These are phyloP conservation scores for Luscinia megarhynchos DNA, from an alignment of 2,797 vertebrate genomes.

Conservation along the genomic window DNA sequence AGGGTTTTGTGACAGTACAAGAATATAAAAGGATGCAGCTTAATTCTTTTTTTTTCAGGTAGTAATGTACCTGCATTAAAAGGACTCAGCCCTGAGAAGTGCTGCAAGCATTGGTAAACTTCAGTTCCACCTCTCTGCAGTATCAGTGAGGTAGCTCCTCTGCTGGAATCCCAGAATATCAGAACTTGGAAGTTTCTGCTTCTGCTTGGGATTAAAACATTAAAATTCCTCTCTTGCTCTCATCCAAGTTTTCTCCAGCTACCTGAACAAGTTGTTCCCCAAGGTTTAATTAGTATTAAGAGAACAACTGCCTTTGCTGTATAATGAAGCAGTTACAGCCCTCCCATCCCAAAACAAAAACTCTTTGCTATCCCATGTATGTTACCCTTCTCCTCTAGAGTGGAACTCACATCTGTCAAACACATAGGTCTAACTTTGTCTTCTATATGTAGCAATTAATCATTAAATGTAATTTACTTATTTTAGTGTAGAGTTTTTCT, in stretches of 20 bases:
- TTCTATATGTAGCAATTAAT: not conserved
- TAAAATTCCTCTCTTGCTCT: conserved; percentile 4
- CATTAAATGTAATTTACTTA: not conserved
- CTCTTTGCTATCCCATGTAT: not conserved
- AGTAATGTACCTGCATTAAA: not conserved
- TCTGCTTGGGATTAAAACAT: not conserved
- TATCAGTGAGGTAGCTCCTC: not conserved
- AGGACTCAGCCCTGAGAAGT: not conserved
- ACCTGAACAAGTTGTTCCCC: conserved; percentile 14
- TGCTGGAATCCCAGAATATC: not conserved
- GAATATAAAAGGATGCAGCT: not conserved
- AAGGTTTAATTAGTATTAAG: conserved; percentile 27
- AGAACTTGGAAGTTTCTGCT: not conserved
- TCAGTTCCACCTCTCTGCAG: not conserved
- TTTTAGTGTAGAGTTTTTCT: not conserved
- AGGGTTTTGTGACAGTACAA: not conserved
- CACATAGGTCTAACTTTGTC: not conserved
- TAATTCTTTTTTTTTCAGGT: not conserved
- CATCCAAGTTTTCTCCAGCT: not conserved
- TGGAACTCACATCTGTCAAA: not conserved
- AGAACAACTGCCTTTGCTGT: conserved; percentile 16
- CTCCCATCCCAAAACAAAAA: not conserved
- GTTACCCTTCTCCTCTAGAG: not conserved
- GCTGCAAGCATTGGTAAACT: not conserved
- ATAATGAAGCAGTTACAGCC: not conserved